A percentile compares a stretch with the other conserved stretches of the same genome.
Conservation (phyloP, 1,140 invertebrate genomes). For the Lepidurus packardi region DNA sequence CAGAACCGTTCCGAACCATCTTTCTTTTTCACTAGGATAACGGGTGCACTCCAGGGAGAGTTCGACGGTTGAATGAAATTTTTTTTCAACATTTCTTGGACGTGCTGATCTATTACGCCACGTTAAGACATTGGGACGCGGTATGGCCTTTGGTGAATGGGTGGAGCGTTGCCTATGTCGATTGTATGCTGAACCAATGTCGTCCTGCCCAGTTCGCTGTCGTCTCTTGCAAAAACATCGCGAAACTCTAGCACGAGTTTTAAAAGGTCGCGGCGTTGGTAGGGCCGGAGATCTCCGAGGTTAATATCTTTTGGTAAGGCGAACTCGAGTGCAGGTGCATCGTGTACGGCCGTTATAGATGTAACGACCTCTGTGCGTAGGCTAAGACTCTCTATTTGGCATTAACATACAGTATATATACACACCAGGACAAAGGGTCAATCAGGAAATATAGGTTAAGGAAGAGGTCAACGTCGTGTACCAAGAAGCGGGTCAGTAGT, state of each 20-base stretch:
- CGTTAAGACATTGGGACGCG: background rate
- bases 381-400: too few relatives aligned
- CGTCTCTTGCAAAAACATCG: background rate
- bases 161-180: background rate
- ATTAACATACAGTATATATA: too few relatives aligned
- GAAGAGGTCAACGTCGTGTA: too few relatives aligned
- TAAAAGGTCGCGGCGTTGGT: background rate
- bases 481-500: too few relatives aligned
- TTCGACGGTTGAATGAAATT: conserved; percentile 26
- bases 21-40: conserved; percentile 33
- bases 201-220: background rate
- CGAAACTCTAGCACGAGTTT: background rate
- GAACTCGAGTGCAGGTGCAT: background rate
- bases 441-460: too few relatives aligned
- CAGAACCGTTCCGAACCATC: conserved; percentile 29
- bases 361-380: too few relatives aligned
- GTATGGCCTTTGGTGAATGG: background rate
- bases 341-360: background rate
- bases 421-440: too few relatives aligned
- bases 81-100: background rate
- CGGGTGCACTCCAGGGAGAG: conserved; percentile 34
- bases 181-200: conserved; percentile 1
- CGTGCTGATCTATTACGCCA: background rate
- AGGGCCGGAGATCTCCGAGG: background rate
- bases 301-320: background rate